phyloP scores from a whole-genome alignment of 2,113 vertebrate genomes.

The Hippolais icterina region DNA sequence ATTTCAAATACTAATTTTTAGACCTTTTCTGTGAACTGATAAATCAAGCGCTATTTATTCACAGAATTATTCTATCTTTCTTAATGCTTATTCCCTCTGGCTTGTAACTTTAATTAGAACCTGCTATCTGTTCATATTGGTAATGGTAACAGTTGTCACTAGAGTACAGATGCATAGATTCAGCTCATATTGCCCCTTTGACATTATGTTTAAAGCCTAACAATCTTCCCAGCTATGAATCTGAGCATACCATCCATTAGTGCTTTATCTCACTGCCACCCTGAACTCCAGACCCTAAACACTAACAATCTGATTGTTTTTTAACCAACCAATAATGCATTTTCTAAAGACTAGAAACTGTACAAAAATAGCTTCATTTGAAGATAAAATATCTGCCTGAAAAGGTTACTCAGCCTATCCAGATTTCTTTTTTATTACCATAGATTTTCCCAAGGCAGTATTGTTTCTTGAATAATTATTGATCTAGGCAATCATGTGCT shows the following conservation, averaged over 20 bases:
- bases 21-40: slow-evolving; percentile 72
- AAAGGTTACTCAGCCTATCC: slow-evolving; percentile 61
- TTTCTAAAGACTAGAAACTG: slow-evolving; percentile 26
- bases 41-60: slow-evolving; percentile 76
- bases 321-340: slow-evolving; percentile 20
- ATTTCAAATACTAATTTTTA: slow-evolving; percentile 74
- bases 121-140: slow-evolving; percentile 65
- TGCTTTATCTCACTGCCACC: slow-evolving; percentile 12
- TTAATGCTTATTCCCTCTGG: slow-evolving; percentile 74
- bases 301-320: slow-evolving; percentile 19
- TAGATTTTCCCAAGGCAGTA: slow-evolving; percentile 56
- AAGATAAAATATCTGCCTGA: slow-evolving; percentile 58
- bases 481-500: slow-evolving; percentile 59
- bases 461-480: slow-evolving; percentile 70
- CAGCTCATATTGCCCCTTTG: slow-evolving; percentile 41
- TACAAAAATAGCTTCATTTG: slow-evolving; percentile 10
- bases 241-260: slow-evolving; percentile 21
- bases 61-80: slow-evolving; percentile 68
- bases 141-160: slow-evolving; percentile 67
- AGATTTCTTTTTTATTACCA: slow-evolving; percentile 47
- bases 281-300: slow-evolving; percentile 3
- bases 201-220: slow-evolving; percentile 47
- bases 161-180: slow-evolving; percentile 39
- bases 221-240: neutral
- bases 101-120: slow-evolving; percentile 81